Percentiles rank a stretch among this genome's conserved stretches.
Conservation (phyloP, 1,140 invertebrate genomes). For the Riptortus pedestris region DNA sequence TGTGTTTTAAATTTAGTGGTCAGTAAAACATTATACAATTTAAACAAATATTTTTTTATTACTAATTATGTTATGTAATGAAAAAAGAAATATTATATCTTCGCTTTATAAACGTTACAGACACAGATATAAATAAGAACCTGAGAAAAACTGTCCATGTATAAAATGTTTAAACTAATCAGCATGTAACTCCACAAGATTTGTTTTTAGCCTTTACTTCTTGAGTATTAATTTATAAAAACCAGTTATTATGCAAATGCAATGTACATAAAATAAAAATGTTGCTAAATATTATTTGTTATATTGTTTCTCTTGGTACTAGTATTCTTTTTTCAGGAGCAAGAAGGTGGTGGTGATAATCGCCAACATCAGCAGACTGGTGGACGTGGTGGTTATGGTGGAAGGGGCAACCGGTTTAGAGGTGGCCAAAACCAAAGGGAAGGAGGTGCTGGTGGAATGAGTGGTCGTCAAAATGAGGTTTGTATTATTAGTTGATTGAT, state of each 20-base stretch:
- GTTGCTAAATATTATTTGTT: background rate
- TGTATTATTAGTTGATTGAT: conserved; percentile 1
- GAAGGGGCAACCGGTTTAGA: conserved; percentile 13
- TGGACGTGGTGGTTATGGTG: conserved; percentile 31
- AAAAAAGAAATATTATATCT: no score
- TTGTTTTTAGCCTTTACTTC: background rate
- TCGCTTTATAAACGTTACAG: no score
- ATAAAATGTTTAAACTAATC: no score
- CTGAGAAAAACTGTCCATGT: no score
- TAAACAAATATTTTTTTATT: no score
- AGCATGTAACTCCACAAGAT: no score
- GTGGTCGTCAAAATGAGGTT: background rate
- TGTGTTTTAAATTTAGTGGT: no score
- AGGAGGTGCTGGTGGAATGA: conserved; percentile 36
- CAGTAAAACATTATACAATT: no score
- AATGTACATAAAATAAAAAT: background rate
- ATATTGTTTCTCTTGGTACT: background rate
- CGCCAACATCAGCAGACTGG: conserved; percentile 23
- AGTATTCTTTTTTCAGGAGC: conserved; percentile 26
- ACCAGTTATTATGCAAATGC: background rate
- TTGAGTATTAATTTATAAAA: background rate
- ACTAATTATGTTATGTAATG: no score
- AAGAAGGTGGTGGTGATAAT: conserved; percentile 28
- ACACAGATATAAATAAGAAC: no score
- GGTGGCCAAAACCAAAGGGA: conserved; percentile 33